phyloP scores from a whole-genome alignment of 2,797 vertebrate genomes.

The Microctenopoma lineatum region DNA sequence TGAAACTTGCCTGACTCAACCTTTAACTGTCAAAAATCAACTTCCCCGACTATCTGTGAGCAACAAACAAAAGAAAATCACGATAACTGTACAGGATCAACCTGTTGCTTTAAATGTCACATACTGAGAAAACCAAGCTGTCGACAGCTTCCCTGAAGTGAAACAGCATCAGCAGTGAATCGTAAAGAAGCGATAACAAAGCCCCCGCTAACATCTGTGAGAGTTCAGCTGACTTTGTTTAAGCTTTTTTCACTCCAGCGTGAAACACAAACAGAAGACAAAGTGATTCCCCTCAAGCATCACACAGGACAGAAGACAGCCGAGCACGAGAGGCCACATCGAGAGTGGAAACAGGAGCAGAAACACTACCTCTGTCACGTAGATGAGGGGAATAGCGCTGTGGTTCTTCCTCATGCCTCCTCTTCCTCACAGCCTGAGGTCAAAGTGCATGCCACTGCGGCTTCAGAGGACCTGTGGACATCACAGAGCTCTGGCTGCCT shows the following conservation, averaged over 20 bases:
- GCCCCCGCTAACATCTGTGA: slow-evolving; percentile 10
- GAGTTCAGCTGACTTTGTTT: slow-evolving; percentile 3
- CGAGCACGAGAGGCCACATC: slow-evolving; percentile 14
- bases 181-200: background rate
- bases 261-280: background rate
- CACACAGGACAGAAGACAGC: background rate
- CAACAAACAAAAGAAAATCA: background rate
- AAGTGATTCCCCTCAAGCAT: background rate
- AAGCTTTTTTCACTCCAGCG: slow-evolving; percentile 5
- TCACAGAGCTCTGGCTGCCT: slow-evolving; percentile 49
- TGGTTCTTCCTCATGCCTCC: slow-evolving; percentile 80
- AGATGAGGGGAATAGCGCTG: slow-evolving; percentile 77
- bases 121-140: background rate
- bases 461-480: slow-evolving; percentile 32
- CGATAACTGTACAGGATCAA: background rate
- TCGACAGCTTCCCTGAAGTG: background rate
- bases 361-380: slow-evolving; percentile 78
- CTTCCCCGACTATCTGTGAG: background rate
- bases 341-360: slow-evolving; percentile 7
- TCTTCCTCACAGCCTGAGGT: slow-evolving; percentile 64
- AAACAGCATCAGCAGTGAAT: background rate
- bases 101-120: background rate
- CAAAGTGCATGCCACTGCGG: slow-evolving; percentile 56
- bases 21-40: background rate
- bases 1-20: slow-evolving; percentile 57